Evolutionary conservation across 2,888 invertebrate species (phyloP).

Genomic region (Acronicta psi): DNA sequence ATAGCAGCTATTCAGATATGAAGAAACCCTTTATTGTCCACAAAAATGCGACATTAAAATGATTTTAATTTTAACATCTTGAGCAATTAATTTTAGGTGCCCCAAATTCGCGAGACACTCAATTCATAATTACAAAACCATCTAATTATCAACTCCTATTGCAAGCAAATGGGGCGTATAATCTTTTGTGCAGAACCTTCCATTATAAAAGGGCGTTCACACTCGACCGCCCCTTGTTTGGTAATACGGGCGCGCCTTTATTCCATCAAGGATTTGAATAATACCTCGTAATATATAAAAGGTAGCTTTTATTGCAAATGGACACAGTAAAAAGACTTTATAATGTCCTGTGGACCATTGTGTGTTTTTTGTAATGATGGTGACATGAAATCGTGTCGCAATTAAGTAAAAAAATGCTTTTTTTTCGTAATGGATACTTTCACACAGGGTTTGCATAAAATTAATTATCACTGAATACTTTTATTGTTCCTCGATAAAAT

Average conservation of each 20-base stretch:
- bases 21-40: too few relatives aligned
- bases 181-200: conserved; percentile 59
- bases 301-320: conserved; percentile 54
- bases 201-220: conserved; percentile 54
- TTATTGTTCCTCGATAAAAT: too few relatives aligned
- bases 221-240: conserved; percentile 59
- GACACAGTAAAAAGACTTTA: conserved; percentile 27
- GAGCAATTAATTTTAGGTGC: too few relatives aligned
- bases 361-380: conserved; percentile 29
- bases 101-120: neutral
- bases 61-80: neutral
- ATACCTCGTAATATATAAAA: conserved; percentile 49
- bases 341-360: conserved; percentile 33
- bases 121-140: conserved; percentile 20
- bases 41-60: neutral
- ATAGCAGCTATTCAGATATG: too few relatives aligned
- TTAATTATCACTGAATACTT: too few relatives aligned
- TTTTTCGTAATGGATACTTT: too few relatives aligned
- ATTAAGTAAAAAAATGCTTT: too few relatives aligned
- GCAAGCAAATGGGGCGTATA: conserved; percentile 52
- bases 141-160: conserved; percentile 51
- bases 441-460: too few relatives aligned
- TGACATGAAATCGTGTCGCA: neutral
- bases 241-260: conserved; percentile 42
- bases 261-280: conserved; percentile 57